A percentile compares a stretch with the other conserved stretches of the same genome.
phyloP scores from a whole-genome alignment of 2,888 invertebrate species.

The Polietes domitor region DNA sequence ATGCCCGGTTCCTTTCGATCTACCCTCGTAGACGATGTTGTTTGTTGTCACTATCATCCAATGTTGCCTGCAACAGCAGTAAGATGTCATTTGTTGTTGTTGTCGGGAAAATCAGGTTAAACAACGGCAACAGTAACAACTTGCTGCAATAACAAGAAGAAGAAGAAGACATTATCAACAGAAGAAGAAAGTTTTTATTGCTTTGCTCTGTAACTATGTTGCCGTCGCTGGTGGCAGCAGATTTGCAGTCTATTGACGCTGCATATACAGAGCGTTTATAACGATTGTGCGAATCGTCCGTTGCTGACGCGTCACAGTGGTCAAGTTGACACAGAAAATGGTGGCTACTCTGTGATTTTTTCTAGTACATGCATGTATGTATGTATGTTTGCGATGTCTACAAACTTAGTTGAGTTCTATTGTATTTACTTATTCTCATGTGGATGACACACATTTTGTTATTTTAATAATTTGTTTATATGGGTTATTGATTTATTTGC shows the following conservation, averaged over 20 bases:
- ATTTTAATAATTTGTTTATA: no score
- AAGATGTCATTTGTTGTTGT: not conserved
- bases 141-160: conserved; percentile 27
- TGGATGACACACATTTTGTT: conserved; percentile 1
- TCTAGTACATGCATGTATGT: not conserved
- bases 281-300: conserved; percentile 17
- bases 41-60: conserved; percentile 5
- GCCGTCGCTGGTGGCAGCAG: not conserved
- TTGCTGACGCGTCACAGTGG: conserved; percentile 38
- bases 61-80: not conserved
- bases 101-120: conserved; percentile 63
- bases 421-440: not conserved
- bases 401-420: no score
- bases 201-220: not conserved
- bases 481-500: no score
- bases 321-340: conserved; percentile 61
- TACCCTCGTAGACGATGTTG: not conserved
- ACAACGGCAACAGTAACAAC: conserved; percentile 40
- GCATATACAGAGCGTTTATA: conserved; percentile 12
- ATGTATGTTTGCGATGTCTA: not conserved
- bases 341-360: not conserved
- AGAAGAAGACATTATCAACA: conserved; percentile 21
- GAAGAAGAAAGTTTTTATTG: conserved; percentile 38
- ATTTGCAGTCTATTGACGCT: not conserved
- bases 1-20: no score